A percentile compares a stretch with the other conserved stretches of the same genome.
These are phyloP conservation scores for Notolabrus celidotus DNA, from an alignment of 2,797 vertebrate genomes.

Conservation along the genomic window DNA sequence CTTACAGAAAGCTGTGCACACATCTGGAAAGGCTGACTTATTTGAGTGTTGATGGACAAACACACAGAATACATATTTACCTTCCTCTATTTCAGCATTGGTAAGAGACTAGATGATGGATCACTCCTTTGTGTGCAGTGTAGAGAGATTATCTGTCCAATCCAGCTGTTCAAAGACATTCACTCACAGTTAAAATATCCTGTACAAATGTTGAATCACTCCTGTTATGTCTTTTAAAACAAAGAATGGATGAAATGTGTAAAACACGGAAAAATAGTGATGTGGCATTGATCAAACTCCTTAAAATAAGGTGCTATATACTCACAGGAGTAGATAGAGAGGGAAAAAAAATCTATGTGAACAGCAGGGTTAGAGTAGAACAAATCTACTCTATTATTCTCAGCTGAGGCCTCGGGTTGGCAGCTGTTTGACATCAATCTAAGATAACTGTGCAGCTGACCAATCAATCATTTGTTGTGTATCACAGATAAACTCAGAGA, in stretches of 20 bases:
- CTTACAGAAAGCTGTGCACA: slow-evolving; percentile 53
- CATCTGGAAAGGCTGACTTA: slow-evolving; percentile 31
- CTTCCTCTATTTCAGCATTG: slow-evolving; percentile 28
- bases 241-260: not conserved
- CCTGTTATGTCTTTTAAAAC: slow-evolving; percentile 9
- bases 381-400: slow-evolving; percentile 46
- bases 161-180: slow-evolving; percentile 38
- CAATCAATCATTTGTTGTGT: slow-evolving; percentile 19
- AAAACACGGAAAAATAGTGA: slow-evolving; percentile 11
- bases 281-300: slow-evolving; percentile 47
- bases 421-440: slow-evolving; percentile 39
- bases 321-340: slow-evolving; percentile 28
- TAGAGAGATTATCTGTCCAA: slow-evolving; percentile 35
- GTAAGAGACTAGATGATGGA: slow-evolving; percentile 66
- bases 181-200: slow-evolving; percentile 31
- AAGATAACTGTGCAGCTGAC: slow-evolving; percentile 13
- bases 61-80: slow-evolving; percentile 24
- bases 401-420: slow-evolving; percentile 25
- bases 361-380: slow-evolving; percentile 16
- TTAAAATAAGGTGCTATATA: slow-evolving; percentile 42
- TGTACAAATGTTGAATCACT: slow-evolving; percentile 25
- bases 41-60: slow-evolving; percentile 6
- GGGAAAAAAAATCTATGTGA: slow-evolving; percentile 31
- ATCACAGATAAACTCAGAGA: slow-evolving; percentile 35
- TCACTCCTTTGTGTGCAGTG: slow-evolving; percentile 38